Evolutionary conservation across 2,797 vertebrate species (phyloP), one percentile per base, ranked within the genome.

Genomic region (Neosalanx taihuensis): DNA sequence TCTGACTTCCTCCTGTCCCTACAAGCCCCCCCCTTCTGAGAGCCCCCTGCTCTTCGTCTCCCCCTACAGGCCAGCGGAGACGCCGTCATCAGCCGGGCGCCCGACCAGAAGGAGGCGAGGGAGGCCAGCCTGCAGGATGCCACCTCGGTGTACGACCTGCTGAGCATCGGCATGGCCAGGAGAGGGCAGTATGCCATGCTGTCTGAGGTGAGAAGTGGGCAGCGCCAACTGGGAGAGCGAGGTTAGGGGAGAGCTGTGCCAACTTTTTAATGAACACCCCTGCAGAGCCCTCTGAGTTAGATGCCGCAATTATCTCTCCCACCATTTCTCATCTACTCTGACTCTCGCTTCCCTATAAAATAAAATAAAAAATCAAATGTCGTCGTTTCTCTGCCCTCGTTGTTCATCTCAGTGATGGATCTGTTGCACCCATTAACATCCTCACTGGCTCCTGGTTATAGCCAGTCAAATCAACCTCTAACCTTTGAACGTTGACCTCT

Each of bases 151-250:
- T 99, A 99, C 0, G 96, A 99, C 88, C 94, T 99, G 84, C 94
- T 99, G 69, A 96, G 93, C 79, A 96, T 99, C 78, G 94, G 95
- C 0, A 93, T 99, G 94, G 97, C 95, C 94, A 95, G 97, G 87
- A 96, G 97, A 87, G 96, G 96, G 90, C 97, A 99, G 94, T 99
- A 97, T 29, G 85, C 86, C 89, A 97, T 98, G 95, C 94, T 99
- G 5, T 96, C 97, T 1, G 96, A 99, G 97, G 97, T 99, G 92
- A 13, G 67, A 3, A 46, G 18, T 12, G 7, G 51, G 12, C 20
- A 67, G 9, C 56, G 49, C 51, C 35, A 49, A 17, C 4, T n/a
- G 12, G 49, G 59, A 6, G 3, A 33, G 3, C 15, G 57, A 35
- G 26, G 59, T 30, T 46, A 46, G 51, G 79, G 59, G 72, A 78